phyloP scores from a whole-genome alignment of 2,113 vertebrate genomes.

The Cavia porcellus region DNA sequence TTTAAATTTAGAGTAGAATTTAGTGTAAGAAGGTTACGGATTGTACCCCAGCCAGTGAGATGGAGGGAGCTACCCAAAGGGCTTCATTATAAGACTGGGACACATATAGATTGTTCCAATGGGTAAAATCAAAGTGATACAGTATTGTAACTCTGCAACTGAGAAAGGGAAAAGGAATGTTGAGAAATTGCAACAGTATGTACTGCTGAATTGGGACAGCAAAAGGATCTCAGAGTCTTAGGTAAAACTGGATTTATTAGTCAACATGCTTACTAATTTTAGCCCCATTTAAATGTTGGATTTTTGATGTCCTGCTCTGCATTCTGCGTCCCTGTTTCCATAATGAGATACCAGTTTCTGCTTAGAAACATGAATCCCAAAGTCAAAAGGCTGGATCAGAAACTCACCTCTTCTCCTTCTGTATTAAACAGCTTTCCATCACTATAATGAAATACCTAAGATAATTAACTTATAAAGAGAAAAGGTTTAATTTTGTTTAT shows the following conservation, averaged over 20 bases:
- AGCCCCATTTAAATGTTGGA: neutral
- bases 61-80: slow-evolving; percentile 1
- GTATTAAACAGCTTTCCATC: neutral
- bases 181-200: neutral
- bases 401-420: neutral
- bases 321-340: neutral
- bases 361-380: neutral
- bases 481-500: neutral
- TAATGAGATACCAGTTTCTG: neutral
- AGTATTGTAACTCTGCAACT: neutral
- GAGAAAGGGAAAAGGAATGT: neutral
- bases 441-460: neutral
- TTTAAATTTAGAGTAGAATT: slow-evolving; percentile 59
- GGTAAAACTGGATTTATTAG: neutral
- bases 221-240: neutral
- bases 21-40: neutral
- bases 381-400: neutral
- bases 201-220: too few relatives aligned
- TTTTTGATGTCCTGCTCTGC: neutral
- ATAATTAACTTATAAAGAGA: neutral
- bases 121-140: neutral
- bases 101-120: neutral
- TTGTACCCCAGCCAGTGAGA: slow-evolving; percentile 31
- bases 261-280: neutral
- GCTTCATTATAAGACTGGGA: neutral